Conservation (phyloP, 35 echinoderm and acorn worm genomes). For the Lytechinus pictus region DNA sequence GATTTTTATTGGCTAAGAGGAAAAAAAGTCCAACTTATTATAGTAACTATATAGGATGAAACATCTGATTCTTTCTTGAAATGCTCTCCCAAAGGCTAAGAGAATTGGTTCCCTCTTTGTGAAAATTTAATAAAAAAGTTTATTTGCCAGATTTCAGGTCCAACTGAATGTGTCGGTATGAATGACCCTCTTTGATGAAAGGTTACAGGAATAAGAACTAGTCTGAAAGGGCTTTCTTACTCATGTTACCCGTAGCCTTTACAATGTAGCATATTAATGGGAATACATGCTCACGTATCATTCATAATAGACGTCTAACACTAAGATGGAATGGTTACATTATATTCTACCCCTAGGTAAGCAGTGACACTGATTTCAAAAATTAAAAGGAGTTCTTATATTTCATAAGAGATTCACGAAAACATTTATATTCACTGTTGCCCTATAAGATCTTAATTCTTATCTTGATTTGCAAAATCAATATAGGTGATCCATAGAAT, state of each 20-base stretch:
- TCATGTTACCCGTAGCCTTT: background rate
- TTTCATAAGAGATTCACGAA: background rate
- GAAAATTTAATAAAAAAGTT: no score
- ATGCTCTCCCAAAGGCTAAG: no score
- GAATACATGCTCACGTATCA: background rate
- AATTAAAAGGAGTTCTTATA: background rate
- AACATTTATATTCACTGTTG: no score
- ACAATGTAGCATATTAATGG: background rate
- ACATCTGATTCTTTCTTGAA: no score
- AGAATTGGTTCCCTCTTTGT: no score
- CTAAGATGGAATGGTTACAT: background rate
- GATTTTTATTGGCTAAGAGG: no score
- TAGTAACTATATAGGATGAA: no score
- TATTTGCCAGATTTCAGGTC: no score
- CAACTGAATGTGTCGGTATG: background rate
- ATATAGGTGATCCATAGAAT: no score
- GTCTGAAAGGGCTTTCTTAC: background rate
- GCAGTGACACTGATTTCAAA: background rate
- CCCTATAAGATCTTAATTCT: no score
- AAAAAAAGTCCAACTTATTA: no score
- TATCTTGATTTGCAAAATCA: no score
- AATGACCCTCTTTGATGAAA: background rate
- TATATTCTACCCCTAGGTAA: background rate
- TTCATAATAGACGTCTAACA: background rate
- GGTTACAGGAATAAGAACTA: background rate